Evolutionary conservation across 2,797 vertebrate genomes (phyloP), one percentile per base, ranked within the genome.

Genomic region (Eulemur rubriventer): DNA sequence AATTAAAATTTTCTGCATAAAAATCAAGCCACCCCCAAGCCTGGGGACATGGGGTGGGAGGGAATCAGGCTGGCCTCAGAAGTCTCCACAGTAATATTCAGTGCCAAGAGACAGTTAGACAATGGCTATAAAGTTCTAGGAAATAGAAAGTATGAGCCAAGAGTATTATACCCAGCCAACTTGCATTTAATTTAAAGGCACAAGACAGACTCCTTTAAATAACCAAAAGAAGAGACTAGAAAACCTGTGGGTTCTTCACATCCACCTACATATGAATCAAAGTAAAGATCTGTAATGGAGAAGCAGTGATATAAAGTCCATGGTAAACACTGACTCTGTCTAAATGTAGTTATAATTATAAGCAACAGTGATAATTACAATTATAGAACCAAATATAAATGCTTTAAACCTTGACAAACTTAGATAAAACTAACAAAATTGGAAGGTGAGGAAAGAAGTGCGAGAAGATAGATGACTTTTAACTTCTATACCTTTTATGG

Each of bases 1-100:
- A 38, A 91, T 76, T 95, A 93, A 94, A 96, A 84, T 18, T 33
- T 81, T 57, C 48, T 81, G 24, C 48, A 48, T 93, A 43, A 91
- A 55, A 38, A 16, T 86, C 20, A 92, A 80, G 35, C 73, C 50
- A 90, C 57, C 10, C 22, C 17, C 35, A 85, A 76, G 35, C 28
- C 38, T 26, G 24, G 28, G 43, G 30, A 22, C 16, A n/a, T 80
- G 20, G 5, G 17, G 79, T 75, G 17, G 4, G 12, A 65, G 16
- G 72, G 61, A 91, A 46, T 59, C 38, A n/a, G 48, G 52, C 2
- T 38, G 28, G 14, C 61, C 67, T 81, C 52, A n/a, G 30, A 35
- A 57, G 6, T 67, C 38, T 75, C 28, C 28, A 57, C 13, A 88
- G 16, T 67, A 48, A 84, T 48, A 63, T 12, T 65, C 82, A 72